Evolutionary conservation across 2,888 invertebrate species (phyloP), one percentile per base, ranked within the genome.

Genomic region (Acanthopleura granulata): DNA sequence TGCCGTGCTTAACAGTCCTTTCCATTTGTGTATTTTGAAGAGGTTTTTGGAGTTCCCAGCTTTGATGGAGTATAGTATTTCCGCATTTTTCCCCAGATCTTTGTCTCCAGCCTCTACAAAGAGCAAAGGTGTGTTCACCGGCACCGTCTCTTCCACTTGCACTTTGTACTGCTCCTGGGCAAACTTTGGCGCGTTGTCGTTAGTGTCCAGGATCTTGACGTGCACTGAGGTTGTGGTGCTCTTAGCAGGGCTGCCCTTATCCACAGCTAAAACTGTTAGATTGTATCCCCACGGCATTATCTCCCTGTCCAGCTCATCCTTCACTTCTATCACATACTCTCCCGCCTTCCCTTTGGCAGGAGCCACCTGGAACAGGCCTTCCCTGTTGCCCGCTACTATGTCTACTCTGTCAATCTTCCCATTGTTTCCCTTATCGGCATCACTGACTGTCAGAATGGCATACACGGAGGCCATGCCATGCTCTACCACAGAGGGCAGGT

Each of bases 341-440:
- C 92, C 79, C 15, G 76, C 75, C 9, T 78, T 80, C 1, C 77
- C 80, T 72, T 82, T 80, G 18, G 80, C 72, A 22, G 18, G 18
- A 18, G 30, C 16, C 74, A 97, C 94, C 73, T 95, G 93, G 91
- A 98, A 97, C 90, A 96, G 95, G 0, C 96, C 96, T 83, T 96
- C 95, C 0, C 96, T 95, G 90, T 97, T 97, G 0, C 97, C 97
- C 80, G 95, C 95, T 6, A 96, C 94, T 76, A 98, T 96, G 84
- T 78, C 76, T 9, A 89, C 83, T 12, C 75, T 74, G 1, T 72
- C 74, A 70, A 98, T 95, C 87, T 95, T 93, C 0, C 98, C 98
- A 90, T 96, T 95, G 29, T 94, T 92, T 0, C 97, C 97, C 62
- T 92, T 91, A 90, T 98, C 98, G 74, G 93, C 93, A 89, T 98